These are phyloP conservation scores for Nebria ingens DNA, from an alignment of 1,140 invertebrate genomes.

Conservation along the genomic window DNA sequence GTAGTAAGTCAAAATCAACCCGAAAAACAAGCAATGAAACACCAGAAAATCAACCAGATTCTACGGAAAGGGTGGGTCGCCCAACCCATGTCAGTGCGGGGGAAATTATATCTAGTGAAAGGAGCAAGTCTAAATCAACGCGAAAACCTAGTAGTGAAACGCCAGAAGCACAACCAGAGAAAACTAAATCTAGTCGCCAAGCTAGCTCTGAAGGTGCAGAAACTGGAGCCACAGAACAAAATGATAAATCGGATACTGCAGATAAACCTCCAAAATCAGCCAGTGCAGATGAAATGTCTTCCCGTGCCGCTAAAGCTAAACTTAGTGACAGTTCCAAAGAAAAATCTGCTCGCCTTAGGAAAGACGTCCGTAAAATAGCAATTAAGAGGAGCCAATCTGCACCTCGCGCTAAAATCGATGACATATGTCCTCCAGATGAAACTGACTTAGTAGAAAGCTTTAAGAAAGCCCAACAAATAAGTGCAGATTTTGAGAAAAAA, in stretches of 20 bases:
- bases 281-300: not conserved
- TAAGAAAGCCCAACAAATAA: slow-evolving; percentile 31
- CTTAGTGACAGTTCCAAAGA: not conserved
- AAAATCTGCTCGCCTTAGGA: slow-evolving; percentile 4
- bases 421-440: slow-evolving; percentile 33
- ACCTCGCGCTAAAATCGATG: slow-evolving; percentile 34
- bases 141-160: not conserved
- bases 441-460: slow-evolving; percentile 36
- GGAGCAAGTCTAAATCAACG: too few species aligned
- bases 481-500: too few species aligned
- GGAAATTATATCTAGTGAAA: too few species aligned
- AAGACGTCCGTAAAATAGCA: slow-evolving; percentile 21
- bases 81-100: too few species aligned
- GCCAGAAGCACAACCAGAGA: not conserved
- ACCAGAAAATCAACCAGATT: too few species aligned
- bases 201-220: not conserved
- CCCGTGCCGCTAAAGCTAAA: not conserved
- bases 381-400: slow-evolving; percentile 37
- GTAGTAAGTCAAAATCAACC: too few species aligned
- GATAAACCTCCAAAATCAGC: not conserved
- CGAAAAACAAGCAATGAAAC: too few species aligned
- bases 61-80: not conserved
- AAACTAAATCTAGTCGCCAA: not conserved
- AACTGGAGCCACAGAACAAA: not conserved
- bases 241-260: not conserved